phyloP scores from a whole-genome alignment of 92 coral and sea anemone species.

The Zoanthus gigantus region DNA sequence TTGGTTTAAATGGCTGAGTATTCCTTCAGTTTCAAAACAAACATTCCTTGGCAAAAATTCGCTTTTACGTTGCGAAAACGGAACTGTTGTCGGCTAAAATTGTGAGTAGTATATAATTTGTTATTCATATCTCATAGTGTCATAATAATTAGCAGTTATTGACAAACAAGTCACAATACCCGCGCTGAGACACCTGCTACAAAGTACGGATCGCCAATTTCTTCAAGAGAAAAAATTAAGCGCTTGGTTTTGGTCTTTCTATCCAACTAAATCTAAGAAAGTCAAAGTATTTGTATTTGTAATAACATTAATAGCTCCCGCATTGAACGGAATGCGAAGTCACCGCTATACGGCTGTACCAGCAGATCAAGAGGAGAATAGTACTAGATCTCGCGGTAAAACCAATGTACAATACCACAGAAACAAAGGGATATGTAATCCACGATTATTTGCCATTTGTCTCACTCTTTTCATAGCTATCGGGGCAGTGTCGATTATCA shows the following conservation, averaged over 20 bases:
- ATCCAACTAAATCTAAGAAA: neutral
- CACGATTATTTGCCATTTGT: slow-evolving; percentile 68
- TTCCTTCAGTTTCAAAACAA: no score
- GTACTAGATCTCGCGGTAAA: slow-evolving; percentile 3
- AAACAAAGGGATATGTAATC: slow-evolving; percentile 56
- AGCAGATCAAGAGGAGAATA: slow-evolving; percentile 14
- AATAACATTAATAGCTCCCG: no score
- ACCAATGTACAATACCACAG: slow-evolving; percentile 62
- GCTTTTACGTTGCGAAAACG: no score
- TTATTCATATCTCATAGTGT: slow-evolving; percentile 45
- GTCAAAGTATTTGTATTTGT: neutral
- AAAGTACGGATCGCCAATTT: neutral
- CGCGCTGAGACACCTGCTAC: slow-evolving; percentile 10
- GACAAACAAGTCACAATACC: slow-evolving; percentile 8
- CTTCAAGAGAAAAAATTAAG: slow-evolving; percentile 3
- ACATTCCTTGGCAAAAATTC: no score
- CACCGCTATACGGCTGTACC: slow-evolving; percentile 15
- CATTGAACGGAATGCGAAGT: slow-evolving; percentile 7
- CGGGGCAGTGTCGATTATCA: slow-evolving; percentile 78
- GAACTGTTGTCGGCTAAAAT: neutral
- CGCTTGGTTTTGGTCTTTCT: neutral
- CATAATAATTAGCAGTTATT: neutral
- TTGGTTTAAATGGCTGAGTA: no score
- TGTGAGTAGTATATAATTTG: slow-evolving; percentile 2
- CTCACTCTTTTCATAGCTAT: slow-evolving; percentile 78